These are phyloP conservation scores for Tetramorium bicarinatum DNA, from an alignment of 2,888 invertebrate species.

Conservation along the genomic window DNA sequence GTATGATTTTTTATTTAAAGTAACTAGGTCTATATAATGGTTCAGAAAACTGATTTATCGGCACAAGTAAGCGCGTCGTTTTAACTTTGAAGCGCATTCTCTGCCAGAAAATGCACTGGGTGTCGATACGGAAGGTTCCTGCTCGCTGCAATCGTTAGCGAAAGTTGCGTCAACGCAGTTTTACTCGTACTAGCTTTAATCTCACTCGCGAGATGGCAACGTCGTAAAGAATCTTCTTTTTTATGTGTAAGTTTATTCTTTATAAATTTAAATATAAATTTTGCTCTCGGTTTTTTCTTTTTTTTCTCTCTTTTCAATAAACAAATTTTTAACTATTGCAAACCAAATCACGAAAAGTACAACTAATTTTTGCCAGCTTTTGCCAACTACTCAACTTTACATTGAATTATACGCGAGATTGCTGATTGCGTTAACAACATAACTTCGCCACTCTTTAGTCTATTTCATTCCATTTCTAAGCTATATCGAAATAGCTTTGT, in stretches of 20 bases:
- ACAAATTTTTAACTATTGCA: constrained; percentile 19
- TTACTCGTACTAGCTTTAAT: constrained; percentile 19
- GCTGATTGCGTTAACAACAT: constrained; percentile 8
- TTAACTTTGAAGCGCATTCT: constrained; percentile 55
- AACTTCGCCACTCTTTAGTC: neutral
- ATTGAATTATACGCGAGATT: constrained; percentile 22
- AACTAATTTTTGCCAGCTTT: neutral
- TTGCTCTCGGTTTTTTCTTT: constrained; percentile 24
- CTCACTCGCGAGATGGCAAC: constrained; percentile 64
- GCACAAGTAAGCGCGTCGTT: constrained; percentile 9
- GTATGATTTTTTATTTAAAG: neutral
- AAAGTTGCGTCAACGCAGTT: neutral
- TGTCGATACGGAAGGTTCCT: constrained; percentile 74
- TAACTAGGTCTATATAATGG: neutral
- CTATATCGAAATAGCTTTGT: neutral
- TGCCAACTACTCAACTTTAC: constrained; percentile 14
- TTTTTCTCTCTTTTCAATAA: neutral
- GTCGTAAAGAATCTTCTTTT: constrained; percentile 25
- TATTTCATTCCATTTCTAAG: neutral
- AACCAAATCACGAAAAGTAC: neutral
- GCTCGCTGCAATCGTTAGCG: neutral
- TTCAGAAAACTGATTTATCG: constrained; percentile 35
- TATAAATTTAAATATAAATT: constrained; percentile 68
- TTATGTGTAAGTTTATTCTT: constrained; percentile 60
- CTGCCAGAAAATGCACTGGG: constrained; percentile 45